Evolutionary conservation across 2,797 vertebrate genomes (phyloP), one percentile per base, ranked within the genome.

Genomic region (Eutrigla gurnardus): DNA sequence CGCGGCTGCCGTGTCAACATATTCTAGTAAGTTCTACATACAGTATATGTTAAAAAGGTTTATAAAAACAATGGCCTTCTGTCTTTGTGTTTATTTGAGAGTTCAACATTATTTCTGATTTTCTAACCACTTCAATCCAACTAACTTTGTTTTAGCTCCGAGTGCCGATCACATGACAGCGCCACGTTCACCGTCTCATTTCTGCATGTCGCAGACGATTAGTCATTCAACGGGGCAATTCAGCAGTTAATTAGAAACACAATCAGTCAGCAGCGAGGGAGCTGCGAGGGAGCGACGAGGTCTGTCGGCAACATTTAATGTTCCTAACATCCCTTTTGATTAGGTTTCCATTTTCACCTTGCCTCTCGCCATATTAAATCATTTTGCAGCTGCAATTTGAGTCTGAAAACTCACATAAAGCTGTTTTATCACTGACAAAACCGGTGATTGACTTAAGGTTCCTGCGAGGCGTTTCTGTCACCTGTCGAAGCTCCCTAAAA

Each of bases 381-480:
- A 68, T 80, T 70, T 75, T 57, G 58, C 69, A 85, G 87, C 84
- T 84, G 75, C 59, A 72, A 62, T 70, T 72, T 55, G 74, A 50
- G 62, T 79, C 66, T 66, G 75, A 80, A 62, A 82, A 53, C 70
- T 55, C 46, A 61, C 43, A 55, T 70, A 80, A 59, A 77, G 10
- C 49, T 76, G 67, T 83, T 84, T 81, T 80, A 61, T 74, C 85
- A 65, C 76, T 70, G 70, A 74, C 77, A 81, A 53, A 77, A 81
- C 45, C 17, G 36, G 57, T 75, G 70, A 87, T 85, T 89, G 70
- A 83, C 70, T 77, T 67, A 7, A n/a, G 84, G 87, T 86, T 89
- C 88, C 88, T 87, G 83, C 25, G 72, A 80, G 73, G 75, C 61
- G 78, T 70, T 86, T 86, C 80, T 84, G 78, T 82, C 84, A 78